Base-by-base conservation (phyloP, 2,888 invertebrate species). In the Bembecia ichneumoniformis region DNA sequence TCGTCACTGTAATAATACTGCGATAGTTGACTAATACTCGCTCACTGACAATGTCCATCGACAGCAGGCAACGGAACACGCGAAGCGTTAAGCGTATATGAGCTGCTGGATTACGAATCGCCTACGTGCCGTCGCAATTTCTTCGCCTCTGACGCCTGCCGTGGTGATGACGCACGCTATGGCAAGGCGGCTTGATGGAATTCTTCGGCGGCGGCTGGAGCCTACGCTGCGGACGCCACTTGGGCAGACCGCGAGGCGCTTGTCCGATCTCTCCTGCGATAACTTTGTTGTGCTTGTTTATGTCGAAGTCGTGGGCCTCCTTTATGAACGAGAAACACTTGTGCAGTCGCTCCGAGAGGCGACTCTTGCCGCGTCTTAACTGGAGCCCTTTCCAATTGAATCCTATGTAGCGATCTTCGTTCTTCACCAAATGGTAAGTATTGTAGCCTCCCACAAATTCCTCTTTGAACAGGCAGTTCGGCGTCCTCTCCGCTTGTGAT, bases 251-350 rank as follows among this genome's bases (percentile, higher is more conserved):
- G 36, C 59, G 58, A 46, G 61, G 60, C 44, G 49, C 48, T 47
- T 40, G 40, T 40, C 40, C 40, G 14, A 40, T 40, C 60, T 87
- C 84, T 62, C 87, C 88, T 51, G 88, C 88, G 61, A 90, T 78
- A 66, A 84, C 70, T 56, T 66, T 77, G 78, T 91, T 91, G 88
- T 91, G 91, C 62, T 83, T 78, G 74, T 78, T 81, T 68, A 91
- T 90, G 74, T 89, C 88, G 82, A 90, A 90, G 68, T 87, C 88
- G 69, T 89, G 86, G 63, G 89, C 89, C 66, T 87, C 83, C 78
- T 90, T 91, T 77, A 91, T 84, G 81, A 91, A 91, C 60, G 89
- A 89, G 77, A 89, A 86, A 73, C 91, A 91, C 68, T 88, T 88
- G 74, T 88, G 87, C 55, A 79, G 77, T 35, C 82, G 82, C 62